Evolutionary conservation across 2,888 invertebrate species (phyloP).

Genomic region (Pyralis farinalis): DNA sequence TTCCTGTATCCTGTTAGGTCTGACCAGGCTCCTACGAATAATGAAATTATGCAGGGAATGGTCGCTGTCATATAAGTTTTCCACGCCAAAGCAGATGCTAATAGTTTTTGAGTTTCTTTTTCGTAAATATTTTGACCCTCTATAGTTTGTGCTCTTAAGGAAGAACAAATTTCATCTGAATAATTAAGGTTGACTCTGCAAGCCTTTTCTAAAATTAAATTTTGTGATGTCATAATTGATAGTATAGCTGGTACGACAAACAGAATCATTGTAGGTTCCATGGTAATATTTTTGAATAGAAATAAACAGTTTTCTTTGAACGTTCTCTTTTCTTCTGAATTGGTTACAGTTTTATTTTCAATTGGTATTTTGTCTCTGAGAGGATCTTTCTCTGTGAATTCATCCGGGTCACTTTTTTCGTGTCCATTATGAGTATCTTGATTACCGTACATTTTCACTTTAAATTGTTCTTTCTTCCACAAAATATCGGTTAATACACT

Average conservation of each 20-base stretch:
- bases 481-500: too few species aligned
- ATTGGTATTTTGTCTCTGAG: slow-evolving; percentile 21
- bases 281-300: slow-evolving; percentile 41
- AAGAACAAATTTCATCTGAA: slow-evolving; percentile 85
- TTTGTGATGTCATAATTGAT: slow-evolving; percentile 87
- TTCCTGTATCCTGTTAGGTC: slow-evolving; percentile 84
- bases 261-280: slow-evolving; percentile 53
- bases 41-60: slow-evolving; percentile 87
- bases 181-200: slow-evolving; percentile 90
- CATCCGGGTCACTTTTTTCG: slow-evolving; percentile 12
- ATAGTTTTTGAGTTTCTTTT: slow-evolving; percentile 83
- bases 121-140: slow-evolving; percentile 73
- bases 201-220: slow-evolving; percentile 90
- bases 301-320: slow-evolving; percentile 30
- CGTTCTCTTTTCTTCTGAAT: slow-evolving; percentile 18
- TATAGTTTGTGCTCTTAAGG: slow-evolving; percentile 84
- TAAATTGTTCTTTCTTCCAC: too few species aligned
- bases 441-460: background rate
- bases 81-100: slow-evolving; percentile 88
- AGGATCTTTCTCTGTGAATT: slow-evolving; percentile 34
- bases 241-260: slow-evolving; percentile 51
- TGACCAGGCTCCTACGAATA: slow-evolving; percentile 90
- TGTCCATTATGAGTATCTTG: background rate
- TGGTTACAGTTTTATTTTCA: slow-evolving; percentile 1
- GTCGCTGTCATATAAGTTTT: slow-evolving; percentile 90